These are phyloP conservation scores for Bujurquina vittata DNA, from an alignment of 2,113 vertebrate species.

Conservation along the genomic window DNA sequence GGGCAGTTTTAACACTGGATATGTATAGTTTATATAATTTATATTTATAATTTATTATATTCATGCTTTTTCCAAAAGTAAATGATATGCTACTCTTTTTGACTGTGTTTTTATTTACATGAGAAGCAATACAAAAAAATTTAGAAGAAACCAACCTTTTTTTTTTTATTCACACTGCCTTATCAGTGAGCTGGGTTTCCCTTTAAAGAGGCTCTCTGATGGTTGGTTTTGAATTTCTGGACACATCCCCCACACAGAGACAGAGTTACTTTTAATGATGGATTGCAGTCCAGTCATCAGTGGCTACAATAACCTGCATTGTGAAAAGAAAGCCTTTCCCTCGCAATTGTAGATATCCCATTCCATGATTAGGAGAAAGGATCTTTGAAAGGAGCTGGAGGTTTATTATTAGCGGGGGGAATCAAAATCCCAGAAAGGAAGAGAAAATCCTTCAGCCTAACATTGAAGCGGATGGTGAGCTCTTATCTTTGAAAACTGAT, in stretches of 20 bases:
- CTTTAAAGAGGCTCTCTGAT: constrained; percentile 59
- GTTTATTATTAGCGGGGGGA: constrained; percentile 57
- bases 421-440: constrained; percentile 62
- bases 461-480: constrained; percentile 36
- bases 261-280: constrained; percentile 56
- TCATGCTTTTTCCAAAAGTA: constrained; percentile 48
- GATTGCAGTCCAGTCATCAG: constrained; percentile 45
- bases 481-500: constrained; percentile 43
- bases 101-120: constrained; percentile 40
- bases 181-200: constrained; percentile 65
- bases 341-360: constrained; percentile 62
- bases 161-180: constrained; percentile 61
- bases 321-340: constrained; percentile 53
- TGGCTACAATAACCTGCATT: constrained; percentile 73
- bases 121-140: constrained; percentile 50
- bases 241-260: constrained; percentile 59
- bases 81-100: constrained; percentile 46
- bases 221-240: constrained; percentile 72
- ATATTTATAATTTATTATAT: constrained; percentile 68
- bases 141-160: constrained; percentile 38
- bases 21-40: constrained; percentile 38
- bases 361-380: constrained; percentile 63
- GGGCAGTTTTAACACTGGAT: constrained; percentile 74
- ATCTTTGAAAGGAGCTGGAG: constrained; percentile 50
- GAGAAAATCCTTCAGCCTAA: constrained; percentile 41